phyloP scores from a whole-genome alignment of 2,797 vertebrate genomes.

The Sebastes umbrosus region DNA sequence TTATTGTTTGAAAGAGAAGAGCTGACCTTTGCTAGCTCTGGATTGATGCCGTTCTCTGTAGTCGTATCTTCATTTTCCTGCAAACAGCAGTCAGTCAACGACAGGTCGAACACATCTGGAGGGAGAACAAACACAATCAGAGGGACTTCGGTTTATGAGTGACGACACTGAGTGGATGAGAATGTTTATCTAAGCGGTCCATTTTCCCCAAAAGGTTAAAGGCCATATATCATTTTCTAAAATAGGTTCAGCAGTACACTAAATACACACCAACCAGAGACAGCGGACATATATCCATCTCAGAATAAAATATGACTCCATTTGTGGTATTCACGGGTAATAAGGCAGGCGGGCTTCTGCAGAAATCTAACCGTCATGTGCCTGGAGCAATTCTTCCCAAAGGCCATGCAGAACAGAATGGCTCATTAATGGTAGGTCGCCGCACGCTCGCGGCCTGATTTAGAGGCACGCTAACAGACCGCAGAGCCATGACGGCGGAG shows the following conservation, averaged over 20 bases:
- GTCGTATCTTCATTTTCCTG: slow-evolving; percentile 86
- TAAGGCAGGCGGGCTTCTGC: slow-evolving; percentile 25
- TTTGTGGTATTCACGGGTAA: slow-evolving; percentile 55
- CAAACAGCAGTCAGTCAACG: slow-evolving; percentile 78
- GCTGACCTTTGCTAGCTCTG: slow-evolving; percentile 92
- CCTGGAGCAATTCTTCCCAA: slow-evolving; percentile 52
- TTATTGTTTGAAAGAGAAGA: background rate
- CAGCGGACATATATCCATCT: slow-evolving; percentile 25
- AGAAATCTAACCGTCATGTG: slow-evolving; percentile 49
- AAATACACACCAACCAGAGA: slow-evolving; percentile 17
- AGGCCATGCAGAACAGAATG: slow-evolving; percentile 57
- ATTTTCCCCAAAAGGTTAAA: slow-evolving; percentile 22
- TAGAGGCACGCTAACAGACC: slow-evolving; percentile 57
- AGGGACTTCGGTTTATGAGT: slow-evolving; percentile 2
- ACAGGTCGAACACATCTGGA: slow-evolving; percentile 87
- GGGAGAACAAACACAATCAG: slow-evolving; percentile 63
- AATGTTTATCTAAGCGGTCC: slow-evolving; percentile 34
- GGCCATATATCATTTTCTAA: slow-evolving; percentile 22
- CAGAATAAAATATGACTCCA: slow-evolving; percentile 52
- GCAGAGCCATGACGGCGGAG: slow-evolving; percentile 44
- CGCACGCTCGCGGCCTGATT: slow-evolving; percentile 59
- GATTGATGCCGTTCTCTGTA: slow-evolving; percentile 89
- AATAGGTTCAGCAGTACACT: slow-evolving; percentile 27
- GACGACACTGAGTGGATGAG: slow-evolving; percentile 15
- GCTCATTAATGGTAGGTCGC: slow-evolving; percentile 67